phyloP scores from a whole-genome alignment of 2,797 vertebrate genomes.

The Pipistrellus pygmaeus region DNA sequence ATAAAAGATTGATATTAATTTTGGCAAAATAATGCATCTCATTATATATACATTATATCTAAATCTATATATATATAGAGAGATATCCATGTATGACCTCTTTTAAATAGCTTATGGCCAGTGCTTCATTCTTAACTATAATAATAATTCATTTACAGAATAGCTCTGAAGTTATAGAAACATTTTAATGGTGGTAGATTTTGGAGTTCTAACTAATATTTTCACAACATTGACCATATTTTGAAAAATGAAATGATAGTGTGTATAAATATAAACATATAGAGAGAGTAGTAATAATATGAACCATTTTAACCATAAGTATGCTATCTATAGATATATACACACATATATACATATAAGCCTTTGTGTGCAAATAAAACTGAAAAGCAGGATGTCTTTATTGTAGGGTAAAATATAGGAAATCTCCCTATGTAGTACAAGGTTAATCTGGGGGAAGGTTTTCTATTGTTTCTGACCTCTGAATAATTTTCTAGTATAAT shows the following conservation, averaged over 20 bases:
- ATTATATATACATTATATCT: background rate
- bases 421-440: slow-evolving; percentile 5
- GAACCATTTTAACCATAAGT: background rate
- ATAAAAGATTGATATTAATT: slow-evolving; percentile 3
- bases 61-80: background rate
- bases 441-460: background rate
- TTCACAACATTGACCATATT: background rate
- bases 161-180: background rate
- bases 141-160: slow-evolving; percentile 45
- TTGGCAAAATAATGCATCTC: slow-evolving; percentile 28
- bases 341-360: background rate
- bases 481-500: slow-evolving; percentile 60
- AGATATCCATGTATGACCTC: background rate
- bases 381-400: background rate
- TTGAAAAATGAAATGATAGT: background rate
- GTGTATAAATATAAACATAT: background rate
- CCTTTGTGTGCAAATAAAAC: background rate
- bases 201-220: background rate
- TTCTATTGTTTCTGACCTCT: slow-evolving; percentile 60
- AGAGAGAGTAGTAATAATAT: background rate
- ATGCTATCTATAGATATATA: background rate
- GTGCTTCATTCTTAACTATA: background rate
- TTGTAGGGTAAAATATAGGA: background rate
- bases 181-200: background rate
- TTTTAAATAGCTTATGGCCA: background rate